Percentiles rank a stretch among this genome's conserved stretches.
Evolutionary conservation across 2,113 vertebrate species (phyloP).

Genomic region (Chlorocebus sabaeus): DNA sequence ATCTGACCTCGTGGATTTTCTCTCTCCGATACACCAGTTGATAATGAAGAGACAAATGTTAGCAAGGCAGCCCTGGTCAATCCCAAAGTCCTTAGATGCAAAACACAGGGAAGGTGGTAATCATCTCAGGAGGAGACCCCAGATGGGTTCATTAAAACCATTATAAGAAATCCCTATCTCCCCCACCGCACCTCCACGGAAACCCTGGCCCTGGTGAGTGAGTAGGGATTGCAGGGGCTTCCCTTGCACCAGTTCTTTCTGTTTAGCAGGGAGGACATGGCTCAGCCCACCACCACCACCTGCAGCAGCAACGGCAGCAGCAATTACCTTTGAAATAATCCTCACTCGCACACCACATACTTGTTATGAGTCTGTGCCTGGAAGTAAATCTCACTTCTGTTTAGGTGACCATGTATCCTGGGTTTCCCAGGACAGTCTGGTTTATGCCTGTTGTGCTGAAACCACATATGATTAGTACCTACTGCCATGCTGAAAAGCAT

Average conservation of each 20-base stretch:
- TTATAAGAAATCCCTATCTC: background rate
- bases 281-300: background rate
- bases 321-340: background rate
- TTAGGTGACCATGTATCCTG: background rate
- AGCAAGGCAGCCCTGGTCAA: conserved; percentile 46
- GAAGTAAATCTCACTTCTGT: background rate
- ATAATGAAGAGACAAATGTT: background rate
- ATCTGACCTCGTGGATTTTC: background rate
- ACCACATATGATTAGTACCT: background rate
- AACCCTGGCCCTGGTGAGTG: background rate
- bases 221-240: background rate
- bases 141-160: background rate
- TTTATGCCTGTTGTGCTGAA: background rate
- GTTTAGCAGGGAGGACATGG: background rate
- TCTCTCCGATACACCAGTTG: background rate
- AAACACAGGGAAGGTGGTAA: conserved; percentile 32
- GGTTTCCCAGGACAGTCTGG: background rate
- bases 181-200: background rate
- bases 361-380: background rate
- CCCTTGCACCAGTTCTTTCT: background rate
- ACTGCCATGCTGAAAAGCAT: background rate
- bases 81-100: conserved; percentile 15
- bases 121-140: background rate
- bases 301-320: background rate
- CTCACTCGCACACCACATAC: background rate